phyloP scores from a whole-genome alignment of 2,113 vertebrate species.

The Galemys pyrenaicus region DNA sequence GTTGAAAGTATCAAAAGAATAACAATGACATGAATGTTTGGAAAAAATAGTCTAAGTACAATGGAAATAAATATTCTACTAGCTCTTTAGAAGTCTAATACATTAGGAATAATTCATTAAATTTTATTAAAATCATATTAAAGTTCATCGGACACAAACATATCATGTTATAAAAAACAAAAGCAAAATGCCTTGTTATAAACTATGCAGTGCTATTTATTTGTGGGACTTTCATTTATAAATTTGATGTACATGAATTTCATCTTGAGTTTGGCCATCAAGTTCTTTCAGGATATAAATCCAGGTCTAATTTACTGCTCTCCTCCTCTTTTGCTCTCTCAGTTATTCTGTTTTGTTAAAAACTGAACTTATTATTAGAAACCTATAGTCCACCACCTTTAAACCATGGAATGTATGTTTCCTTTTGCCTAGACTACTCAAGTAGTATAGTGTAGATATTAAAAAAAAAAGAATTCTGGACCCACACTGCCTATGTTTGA shows the following conservation, averaged over 20 bases:
- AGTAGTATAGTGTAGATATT: neutral
- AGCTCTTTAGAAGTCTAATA: constrained; percentile 12
- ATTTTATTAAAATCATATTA: constrained; percentile 7
- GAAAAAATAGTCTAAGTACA: constrained; percentile 22
- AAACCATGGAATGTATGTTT: constrained; percentile 11
- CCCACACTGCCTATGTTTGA: neutral
- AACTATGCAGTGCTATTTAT: constrained; percentile 47
- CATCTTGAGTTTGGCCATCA: neutral
- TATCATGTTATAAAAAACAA: constrained; percentile 43
- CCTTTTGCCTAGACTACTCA: constrained; percentile 33
- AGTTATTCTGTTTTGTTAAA: constrained; percentile 36
- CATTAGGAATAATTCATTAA: constrained; percentile 50
- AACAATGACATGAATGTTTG: constrained; percentile 26
- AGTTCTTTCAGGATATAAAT: constrained; percentile 1
- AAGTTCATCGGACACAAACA: constrained; percentile 27
- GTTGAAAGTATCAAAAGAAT: constrained; percentile 42
- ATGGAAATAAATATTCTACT: constrained; percentile 43
- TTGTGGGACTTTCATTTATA: constrained; percentile 44
- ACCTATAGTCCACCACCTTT: constrained; percentile 6
- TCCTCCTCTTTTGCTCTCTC: constrained; percentile 32
- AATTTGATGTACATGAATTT: constrained; percentile 42
- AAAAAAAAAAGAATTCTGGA: constrained; percentile 33
- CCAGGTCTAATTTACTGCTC: constrained; percentile 36
- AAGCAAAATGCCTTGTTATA: constrained; percentile 4
- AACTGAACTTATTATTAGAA: constrained; percentile 49